Evolutionary conservation across 2,113 vertebrate genomes (phyloP), one percentile per base, ranked within the genome.

Genomic region (Sceloporus undulatus): DNA sequence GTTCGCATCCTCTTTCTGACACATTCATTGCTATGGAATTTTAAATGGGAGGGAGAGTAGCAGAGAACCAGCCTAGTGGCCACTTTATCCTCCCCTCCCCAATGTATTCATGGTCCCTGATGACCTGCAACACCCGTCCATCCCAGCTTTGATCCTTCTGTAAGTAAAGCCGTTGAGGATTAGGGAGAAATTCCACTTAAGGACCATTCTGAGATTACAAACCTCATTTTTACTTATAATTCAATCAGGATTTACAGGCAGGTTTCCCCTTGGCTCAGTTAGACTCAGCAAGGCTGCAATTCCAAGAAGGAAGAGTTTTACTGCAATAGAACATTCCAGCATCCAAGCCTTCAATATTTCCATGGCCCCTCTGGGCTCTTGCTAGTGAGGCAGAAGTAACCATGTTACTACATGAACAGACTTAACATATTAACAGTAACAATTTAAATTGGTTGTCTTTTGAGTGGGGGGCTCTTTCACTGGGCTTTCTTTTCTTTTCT

Each of bases 121-220:
- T 83, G 74, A 88, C 21, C 86, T 54, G 23, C 62, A 87, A 68
- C 48, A 77, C 48, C 42, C 29, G 25, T 13, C 65, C 65, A 78
- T 82, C 65, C 62, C 52, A 59, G 62, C 62, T 70, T n/a, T 34
- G 79, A 81, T 78, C 48, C 82, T 70, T 80, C 71, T 18, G 9
- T 56, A 86, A 82, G 52, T 76, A 59, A 78, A 82, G 29, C 25
- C 7, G 25, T 1, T 16, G 68, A 3, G 56, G 79, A 89, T 82
- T 86, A 42, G 11, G 48, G 62, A 56, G 65, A 89, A 81, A 59
- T 86, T 77, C 79, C 48, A 34, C 62, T 77, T 27, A 76, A 27
- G 27, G 82, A 75, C 25, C 84, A 82, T 85, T 77, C 18, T 83
- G 27, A 88, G 84, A 89, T 29, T 38, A 85, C 18, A 29, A n/a